phyloP scores from a whole-genome alignment of 2,888 invertebrate species.

The Archips xylosteana region DNA sequence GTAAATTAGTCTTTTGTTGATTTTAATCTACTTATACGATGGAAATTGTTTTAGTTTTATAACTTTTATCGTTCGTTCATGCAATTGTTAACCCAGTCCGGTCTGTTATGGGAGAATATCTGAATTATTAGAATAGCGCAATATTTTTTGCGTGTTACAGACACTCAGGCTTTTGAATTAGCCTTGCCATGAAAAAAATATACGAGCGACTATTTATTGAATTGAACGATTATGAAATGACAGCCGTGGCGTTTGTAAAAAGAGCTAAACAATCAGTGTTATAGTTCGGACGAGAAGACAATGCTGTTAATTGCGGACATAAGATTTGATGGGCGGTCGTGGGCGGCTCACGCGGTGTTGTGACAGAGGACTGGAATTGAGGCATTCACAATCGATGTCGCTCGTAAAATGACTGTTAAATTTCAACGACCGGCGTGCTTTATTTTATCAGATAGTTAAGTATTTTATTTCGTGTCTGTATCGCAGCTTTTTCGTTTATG shows the following conservation, averaged over 20 bases:
- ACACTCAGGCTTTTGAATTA: conserved; percentile 28
- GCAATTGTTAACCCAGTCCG: conserved; percentile 36
- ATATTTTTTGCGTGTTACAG: conserved; percentile 21
- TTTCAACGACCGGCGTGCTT: background rate
- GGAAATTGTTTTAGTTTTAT: conserved; percentile 36
- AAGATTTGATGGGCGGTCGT: conserved; percentile 48
- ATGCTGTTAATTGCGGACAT: conserved; percentile 69
- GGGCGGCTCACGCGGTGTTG: conserved; percentile 43
- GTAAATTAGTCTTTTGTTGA: conserved; percentile 38
- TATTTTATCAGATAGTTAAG: background rate
- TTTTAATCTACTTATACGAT: conserved; percentile 18
- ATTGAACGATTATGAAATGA: conserved; percentile 35
- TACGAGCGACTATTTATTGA: conserved; percentile 24
- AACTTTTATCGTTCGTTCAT: conserved; percentile 41
- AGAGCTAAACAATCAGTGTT: conserved; percentile 63
- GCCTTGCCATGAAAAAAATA: conserved; percentile 31
- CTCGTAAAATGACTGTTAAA: conserved; percentile 21
- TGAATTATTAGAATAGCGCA: conserved; percentile 11
- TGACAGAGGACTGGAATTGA: conserved; percentile 46
- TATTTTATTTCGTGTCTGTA: background rate
- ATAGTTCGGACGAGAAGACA: conserved; percentile 65
- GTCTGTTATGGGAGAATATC: conserved; percentile 18
- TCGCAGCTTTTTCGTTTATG: background rate
- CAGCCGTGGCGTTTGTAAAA: conserved; percentile 50
- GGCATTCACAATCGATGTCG: conserved; percentile 40